Evolutionary conservation across 2,113 vertebrate species (phyloP), one percentile per base, ranked within the genome.

Genomic region (Ictalurus furcatus): DNA sequence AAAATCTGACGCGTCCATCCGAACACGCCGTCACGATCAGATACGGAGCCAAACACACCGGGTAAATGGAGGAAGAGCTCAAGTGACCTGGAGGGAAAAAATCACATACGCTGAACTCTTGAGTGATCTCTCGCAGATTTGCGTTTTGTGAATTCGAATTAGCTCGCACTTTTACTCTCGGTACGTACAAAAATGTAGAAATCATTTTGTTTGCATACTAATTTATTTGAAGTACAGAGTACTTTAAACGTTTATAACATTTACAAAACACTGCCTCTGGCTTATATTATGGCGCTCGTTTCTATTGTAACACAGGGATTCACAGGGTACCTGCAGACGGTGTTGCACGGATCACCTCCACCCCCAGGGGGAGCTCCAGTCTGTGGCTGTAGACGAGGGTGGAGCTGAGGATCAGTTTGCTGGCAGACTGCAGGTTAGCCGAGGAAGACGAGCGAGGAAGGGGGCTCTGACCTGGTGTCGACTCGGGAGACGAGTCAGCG

Each of bases 1-100:
- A 99, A 94, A 99, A 99, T 0, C 98, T 95, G 74, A 99, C 98
- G 63, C 94, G 96, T 92, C 97, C 97, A 93, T 99, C 98, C 0
- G 98, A 99, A 93, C 98, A 99, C 23, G 98, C 97, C 0, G 98
- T 99, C n/a, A 99, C 98, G 54, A 99, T 96, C 94, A 99, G 93
- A 89, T 99, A 99, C 0, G 98, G 98, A 34, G 98, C 98, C 91
- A 99, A 96, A 93, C 98, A 99, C 78, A 99, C 98, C 0, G 98
- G 98, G 90, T 99, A 99, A 94, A 99, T 99, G 1, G 98, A 99
- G 23, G 98, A 99, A 91, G 98, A 99, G 90, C 98, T 99, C 90
- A 99, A 95, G 90, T 99, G 98, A 87, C 98, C 98, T 99, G 56
- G n/a, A 19, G 44, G 37, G 52, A 37, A 14, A 91, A 92, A 30